Evolutionary conservation across 2,113 vertebrate genomes (phyloP).

Genomic region (Acanthochromis polyacanthus): DNA sequence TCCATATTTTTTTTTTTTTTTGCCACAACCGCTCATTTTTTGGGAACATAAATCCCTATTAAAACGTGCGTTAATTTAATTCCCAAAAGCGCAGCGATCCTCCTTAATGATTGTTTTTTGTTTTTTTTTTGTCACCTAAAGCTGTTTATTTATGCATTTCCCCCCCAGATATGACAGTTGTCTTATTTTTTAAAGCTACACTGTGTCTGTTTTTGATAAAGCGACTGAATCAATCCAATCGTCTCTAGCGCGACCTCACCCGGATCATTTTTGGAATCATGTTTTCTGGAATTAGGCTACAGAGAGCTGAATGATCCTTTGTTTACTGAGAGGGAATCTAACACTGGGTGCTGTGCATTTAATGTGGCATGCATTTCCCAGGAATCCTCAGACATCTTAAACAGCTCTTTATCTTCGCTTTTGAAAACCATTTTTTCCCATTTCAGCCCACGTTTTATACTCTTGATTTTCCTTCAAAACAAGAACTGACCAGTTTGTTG

Average conservation of each 20-base stretch:
- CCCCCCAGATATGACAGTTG: conserved; percentile 7
- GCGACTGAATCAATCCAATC: conserved; percentile 51
- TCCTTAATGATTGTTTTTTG: background rate
- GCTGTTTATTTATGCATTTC: conserved; percentile 9
- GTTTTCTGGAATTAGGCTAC: conserved; percentile 71
- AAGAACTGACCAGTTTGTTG: background rate
- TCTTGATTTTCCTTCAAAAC: background rate
- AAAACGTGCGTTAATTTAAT: background rate
- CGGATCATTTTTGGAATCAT: conserved; percentile 80
- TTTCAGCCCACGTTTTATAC: conserved; percentile 13
- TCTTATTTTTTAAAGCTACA: conserved; percentile 10
- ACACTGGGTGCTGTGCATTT: conserved; percentile 47
- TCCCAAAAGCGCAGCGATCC: too few species aligned
- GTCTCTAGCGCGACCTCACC: conserved; percentile 84
- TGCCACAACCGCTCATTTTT: background rate
- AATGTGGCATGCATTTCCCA: conserved; percentile 14
- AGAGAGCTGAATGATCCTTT: conserved; percentile 81
- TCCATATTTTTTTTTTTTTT: background rate
- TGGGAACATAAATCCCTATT: background rate
- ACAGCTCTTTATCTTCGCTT: conserved; percentile 3
- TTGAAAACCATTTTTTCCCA: background rate
- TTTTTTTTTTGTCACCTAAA: background rate
- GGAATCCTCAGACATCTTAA: conserved; percentile 19
- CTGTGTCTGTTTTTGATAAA: conserved; percentile 40
- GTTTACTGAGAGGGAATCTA: conserved; percentile 66